Conservation (phyloP, 2,888 invertebrate genomes). For the Drosophila austrosaltans region DNA sequence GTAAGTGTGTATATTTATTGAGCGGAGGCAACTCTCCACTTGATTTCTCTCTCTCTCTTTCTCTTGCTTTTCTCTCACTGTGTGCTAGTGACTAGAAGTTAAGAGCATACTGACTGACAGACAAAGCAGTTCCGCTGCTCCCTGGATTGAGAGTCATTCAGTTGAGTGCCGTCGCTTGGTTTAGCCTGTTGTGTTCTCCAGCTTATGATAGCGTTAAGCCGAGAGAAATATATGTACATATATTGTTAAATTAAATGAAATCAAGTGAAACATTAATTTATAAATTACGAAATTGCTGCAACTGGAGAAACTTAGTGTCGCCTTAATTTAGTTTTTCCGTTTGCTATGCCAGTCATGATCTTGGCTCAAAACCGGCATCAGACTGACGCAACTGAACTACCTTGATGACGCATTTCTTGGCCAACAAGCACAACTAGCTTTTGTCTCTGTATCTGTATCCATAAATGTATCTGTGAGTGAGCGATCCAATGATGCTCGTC, state of each 20-base stretch:
- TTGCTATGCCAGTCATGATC: slow-evolving; percentile 65
- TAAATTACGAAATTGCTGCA: slow-evolving; percentile 10
- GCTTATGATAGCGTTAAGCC: neutral
- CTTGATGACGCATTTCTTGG: slow-evolving; percentile 71
- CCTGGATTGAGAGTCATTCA: slow-evolving; percentile 24
- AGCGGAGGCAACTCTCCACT: slow-evolving; percentile 51
- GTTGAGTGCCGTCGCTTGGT: slow-evolving; percentile 33
- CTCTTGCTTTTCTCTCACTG: slow-evolving; percentile 42
- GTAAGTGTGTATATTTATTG: slow-evolving; percentile 29
- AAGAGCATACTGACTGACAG: slow-evolving; percentile 48
- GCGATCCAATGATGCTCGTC: slow-evolving; percentile 50
- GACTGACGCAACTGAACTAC: slow-evolving; percentile 26
- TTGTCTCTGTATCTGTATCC: slow-evolving; percentile 32
- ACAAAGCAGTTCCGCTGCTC: slow-evolving; percentile 14
- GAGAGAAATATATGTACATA: slow-evolving; percentile 13
- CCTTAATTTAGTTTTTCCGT: slow-evolving; percentile 33
- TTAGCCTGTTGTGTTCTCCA: slow-evolving; percentile 27
- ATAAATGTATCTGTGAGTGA: slow-evolving; percentile 26
- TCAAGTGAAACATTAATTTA: slow-evolving; percentile 22
- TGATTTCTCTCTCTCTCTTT: slow-evolving; percentile 25
- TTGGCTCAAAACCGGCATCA: slow-evolving; percentile 68
- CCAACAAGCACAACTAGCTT: slow-evolving; percentile 35
- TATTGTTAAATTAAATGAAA: slow-evolving; percentile 22
- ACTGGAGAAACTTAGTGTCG: slow-evolving; percentile 33
- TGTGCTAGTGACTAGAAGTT: slow-evolving; percentile 63